Evolutionary conservation across 1,140 invertebrate species (phyloP).

Genomic region (Drosophila eugracilis): DNA sequence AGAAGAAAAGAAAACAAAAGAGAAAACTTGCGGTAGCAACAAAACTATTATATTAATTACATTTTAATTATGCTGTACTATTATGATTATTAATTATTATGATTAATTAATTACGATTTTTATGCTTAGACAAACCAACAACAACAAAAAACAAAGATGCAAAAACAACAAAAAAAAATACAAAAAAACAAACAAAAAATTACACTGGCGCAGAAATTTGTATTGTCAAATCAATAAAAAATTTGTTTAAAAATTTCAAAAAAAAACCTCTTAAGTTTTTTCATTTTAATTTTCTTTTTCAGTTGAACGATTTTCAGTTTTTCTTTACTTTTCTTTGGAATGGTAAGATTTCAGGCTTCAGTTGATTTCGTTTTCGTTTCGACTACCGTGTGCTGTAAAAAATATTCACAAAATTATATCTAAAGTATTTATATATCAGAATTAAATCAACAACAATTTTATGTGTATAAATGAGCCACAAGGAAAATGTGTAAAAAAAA

Average conservation of each 20-base stretch:
- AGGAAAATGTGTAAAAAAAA: constrained; percentile 29
- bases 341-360: constrained; percentile 9
- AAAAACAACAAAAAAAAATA: constrained; percentile 57
- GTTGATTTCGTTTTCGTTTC: constrained; percentile 9
- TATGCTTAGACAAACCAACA: constrained; percentile 71
- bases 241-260: constrained; percentile 71
- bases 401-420: constrained; percentile 40
- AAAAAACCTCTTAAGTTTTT: constrained; percentile 59
- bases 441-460: constrained; percentile 44
- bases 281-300: constrained; percentile 48
- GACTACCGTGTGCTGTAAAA: constrained; percentile 43
- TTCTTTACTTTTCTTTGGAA: constrained; percentile 17
- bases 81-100: constrained; percentile 78
- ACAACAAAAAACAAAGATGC: constrained; percentile 60
- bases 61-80: constrained; percentile 80
- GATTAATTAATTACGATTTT: constrained; percentile 75
- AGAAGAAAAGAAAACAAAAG: constrained; percentile 34
- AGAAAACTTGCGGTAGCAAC: constrained; percentile 77
- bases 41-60: constrained; percentile 81
- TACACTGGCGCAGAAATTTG: constrained; percentile 74
- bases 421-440: constrained; percentile 51
- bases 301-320: constrained; percentile 42
- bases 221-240: constrained; percentile 82
- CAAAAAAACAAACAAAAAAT: constrained; percentile 41
- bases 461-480: constrained; percentile 46